These are phyloP conservation scores for Pararge aegeria DNA, from an alignment of 1,140 invertebrate species.

Conservation along the genomic window DNA sequence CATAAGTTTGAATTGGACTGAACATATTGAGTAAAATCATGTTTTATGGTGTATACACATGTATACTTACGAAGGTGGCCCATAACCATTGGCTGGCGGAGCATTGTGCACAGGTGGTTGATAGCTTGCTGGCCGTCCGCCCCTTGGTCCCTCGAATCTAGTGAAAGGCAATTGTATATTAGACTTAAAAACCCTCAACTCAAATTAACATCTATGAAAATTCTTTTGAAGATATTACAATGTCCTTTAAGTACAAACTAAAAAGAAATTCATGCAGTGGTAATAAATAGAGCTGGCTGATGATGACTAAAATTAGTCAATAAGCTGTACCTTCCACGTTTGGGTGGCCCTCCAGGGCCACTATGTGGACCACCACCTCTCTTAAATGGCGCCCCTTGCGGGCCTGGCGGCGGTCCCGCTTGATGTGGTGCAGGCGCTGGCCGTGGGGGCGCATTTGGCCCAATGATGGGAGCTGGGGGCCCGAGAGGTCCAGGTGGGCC, in stretches of 20 bases:
- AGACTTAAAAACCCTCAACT: no score
- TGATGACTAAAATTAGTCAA: no score
- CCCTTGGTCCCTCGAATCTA: conserved; percentile 64
- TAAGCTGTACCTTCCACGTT: conserved; percentile 53
- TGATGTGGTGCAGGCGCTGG: conserved; percentile 36
- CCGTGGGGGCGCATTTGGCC: conserved; percentile 32
- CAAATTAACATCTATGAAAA: no score
- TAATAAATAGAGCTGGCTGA: no score
- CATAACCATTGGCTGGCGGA: conserved; percentile 63
- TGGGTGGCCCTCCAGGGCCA: conserved; percentile 59
- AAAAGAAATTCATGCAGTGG: no score
- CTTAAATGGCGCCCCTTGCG: conserved; percentile 51
- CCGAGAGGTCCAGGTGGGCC: conserved; percentile 28
- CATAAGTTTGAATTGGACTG: no score
- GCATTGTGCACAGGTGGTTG: conserved; percentile 49
- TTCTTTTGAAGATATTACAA: no score
- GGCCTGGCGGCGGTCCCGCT: conserved; percentile 24
- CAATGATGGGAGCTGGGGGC: conserved; percentile 29
- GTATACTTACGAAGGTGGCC: conserved; percentile 57
- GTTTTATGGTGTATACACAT: background rate
- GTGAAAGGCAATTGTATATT: no score
- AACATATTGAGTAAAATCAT: no score
- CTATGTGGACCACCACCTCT: conserved; percentile 59
- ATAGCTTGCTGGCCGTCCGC: conserved; percentile 46
- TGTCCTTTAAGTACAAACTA: no score